Base-by-base conservation (phyloP, 2,888 invertebrate species). In the Agrochola macilenta region DNA sequence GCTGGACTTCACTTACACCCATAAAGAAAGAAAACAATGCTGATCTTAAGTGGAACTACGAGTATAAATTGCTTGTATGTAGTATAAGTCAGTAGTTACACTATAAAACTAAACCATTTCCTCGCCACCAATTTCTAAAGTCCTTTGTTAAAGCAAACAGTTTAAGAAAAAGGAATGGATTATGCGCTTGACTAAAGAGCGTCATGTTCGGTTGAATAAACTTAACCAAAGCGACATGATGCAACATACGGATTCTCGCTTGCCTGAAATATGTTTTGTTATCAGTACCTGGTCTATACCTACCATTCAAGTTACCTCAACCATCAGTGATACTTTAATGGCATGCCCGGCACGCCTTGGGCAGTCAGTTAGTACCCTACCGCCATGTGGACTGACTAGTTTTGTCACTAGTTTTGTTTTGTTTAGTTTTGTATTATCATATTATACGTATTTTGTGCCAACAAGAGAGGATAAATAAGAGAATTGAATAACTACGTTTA, bases 171-270 rank as follows among this genome's bases (percentile, higher is more conserved):
- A 57, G 60, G 66, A 66, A 57, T 52, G 14, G 60, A 20, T 60
- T 60, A 60, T 49, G 65, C 46, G 66, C 30, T 79, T 54, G 54
- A 2, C 46, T 49, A 49, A 78, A 78, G 54, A 66, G 75, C 46
- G 1, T 60, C 65, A 65, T 65, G 65, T 20, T 39, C 66, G 30
- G 20, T 61, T 79, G 81, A 61, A 57, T 66, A 74, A 81, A 74
- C 54, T 49, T 74, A 49, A 20, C 35, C 26, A 49, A 66, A 74
- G 20, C 35, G 23, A 30, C 26, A 20, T 63, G 60, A 43, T 46
- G 35, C 43, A 58, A 17, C 26, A 43, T 17, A 14, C 23, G 17
- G 49, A 9, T 35, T 52, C n/a, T 23, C 4, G 30, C 14, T 64
- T 8, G 14, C 5, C 4, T 39, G 39, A 64, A 58, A 39, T 70